Conservation (phyloP, 2,888 invertebrate species). For the Stenichneumon culpator region DNA sequence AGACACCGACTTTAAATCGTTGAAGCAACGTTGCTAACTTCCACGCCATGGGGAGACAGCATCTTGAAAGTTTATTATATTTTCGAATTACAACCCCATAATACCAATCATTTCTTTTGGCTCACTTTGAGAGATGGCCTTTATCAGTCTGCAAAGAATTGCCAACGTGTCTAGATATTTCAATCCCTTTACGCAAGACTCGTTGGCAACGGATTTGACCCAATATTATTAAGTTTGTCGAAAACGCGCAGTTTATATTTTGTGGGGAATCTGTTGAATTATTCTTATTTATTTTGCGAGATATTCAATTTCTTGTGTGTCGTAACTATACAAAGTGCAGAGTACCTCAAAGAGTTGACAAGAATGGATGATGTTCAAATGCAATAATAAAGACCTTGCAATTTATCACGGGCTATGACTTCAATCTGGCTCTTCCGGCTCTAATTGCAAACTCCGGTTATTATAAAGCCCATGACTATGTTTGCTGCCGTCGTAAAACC, state of each 20-base stretch:
- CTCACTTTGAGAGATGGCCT: no score
- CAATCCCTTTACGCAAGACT: not conserved
- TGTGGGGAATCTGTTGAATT: not conserved
- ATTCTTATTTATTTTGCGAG: not conserved
- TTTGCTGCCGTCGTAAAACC: not conserved
- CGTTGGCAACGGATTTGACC: no score
- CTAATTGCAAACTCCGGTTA: conserved; percentile 14
- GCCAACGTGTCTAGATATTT: not conserved
- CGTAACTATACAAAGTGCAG: not conserved
- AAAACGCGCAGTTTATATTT: not conserved
- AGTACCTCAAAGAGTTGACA: not conserved
- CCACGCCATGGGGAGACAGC: no score
- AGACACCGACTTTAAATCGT: no score
- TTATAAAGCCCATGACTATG: conserved; percentile 14
- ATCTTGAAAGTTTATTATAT: no score
- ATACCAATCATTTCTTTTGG: no score
- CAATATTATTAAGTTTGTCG: no score
- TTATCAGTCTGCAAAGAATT: no score
- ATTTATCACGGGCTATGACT: not conserved
- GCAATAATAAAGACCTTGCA: conserved; percentile 13
- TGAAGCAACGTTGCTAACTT: no score
- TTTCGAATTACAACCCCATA: no score
- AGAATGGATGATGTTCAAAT: not conserved
- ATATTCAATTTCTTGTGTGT: not conserved
- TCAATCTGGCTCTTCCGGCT: not conserved